phyloP scores from a whole-genome alignment of 2,888 invertebrate species.

The Mycalesis mineus region DNA sequence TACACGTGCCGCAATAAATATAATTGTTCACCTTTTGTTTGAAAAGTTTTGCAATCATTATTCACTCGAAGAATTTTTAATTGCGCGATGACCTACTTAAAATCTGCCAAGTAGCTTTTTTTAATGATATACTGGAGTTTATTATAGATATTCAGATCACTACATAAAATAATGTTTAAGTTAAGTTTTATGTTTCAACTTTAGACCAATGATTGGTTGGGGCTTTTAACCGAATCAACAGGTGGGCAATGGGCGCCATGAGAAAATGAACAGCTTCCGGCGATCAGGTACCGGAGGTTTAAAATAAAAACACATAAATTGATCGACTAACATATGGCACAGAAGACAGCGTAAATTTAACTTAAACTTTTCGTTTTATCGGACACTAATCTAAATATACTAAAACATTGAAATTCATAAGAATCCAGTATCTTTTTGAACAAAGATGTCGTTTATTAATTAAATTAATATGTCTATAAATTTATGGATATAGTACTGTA shows the following conservation, averaged over 20 bases:
- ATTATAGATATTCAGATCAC: too few species aligned
- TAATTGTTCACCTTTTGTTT: neutral
- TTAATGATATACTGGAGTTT: too few species aligned
- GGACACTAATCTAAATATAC: too few species aligned
- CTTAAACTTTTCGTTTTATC: neutral
- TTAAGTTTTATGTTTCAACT: too few species aligned
- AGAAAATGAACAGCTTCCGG: conserved; percentile 32
- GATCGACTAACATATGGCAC: conserved; percentile 23
- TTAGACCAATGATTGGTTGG: neutral
- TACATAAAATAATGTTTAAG: too few species aligned
- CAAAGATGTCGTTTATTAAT: too few species aligned
- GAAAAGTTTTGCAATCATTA: neutral
- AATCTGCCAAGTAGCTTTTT: too few species aligned
- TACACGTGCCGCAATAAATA: conserved; percentile 6
- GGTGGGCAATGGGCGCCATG: conserved; percentile 30
- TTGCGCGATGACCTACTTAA: too few species aligned
- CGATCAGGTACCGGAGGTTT: conserved; percentile 27
- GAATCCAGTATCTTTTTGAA: too few species aligned
- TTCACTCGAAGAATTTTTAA: neutral
- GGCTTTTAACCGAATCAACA: conserved; percentile 24
- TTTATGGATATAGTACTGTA: too few species aligned
- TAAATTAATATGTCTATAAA: too few species aligned
- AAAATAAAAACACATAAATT: conserved; percentile 19
- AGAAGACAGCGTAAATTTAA: neutral
- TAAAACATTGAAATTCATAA: too few species aligned